A percentile compares a stretch with the other conserved stretches of the same genome.
phyloP scores from a whole-genome alignment of 2,113 vertebrate genomes.

The Mustela lutreola region DNA sequence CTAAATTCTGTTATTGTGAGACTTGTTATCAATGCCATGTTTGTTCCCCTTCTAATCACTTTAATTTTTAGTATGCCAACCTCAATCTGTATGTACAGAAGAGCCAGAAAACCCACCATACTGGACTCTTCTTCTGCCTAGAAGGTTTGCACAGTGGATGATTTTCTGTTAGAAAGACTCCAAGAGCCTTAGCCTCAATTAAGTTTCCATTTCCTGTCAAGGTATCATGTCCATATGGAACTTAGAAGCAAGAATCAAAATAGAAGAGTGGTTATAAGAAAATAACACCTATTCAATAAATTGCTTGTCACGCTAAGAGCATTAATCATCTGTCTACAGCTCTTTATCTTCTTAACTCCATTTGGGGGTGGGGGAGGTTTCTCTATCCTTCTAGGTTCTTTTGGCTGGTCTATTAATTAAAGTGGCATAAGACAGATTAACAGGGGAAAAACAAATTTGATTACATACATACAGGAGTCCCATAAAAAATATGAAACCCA shows the following conservation, averaged over 20 bases:
- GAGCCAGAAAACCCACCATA: neutral
- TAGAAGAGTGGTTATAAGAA: neutral
- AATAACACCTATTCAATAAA: neutral
- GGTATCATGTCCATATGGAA: neutral
- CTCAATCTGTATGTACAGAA: neutral
- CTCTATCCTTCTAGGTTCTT: neutral
- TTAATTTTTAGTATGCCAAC: neutral
- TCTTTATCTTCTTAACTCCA: neutral
- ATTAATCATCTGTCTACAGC: neutral
- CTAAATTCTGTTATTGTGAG: neutral
- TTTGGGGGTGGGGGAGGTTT: too few relatives aligned
- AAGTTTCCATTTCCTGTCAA: neutral
- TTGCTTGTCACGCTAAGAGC: neutral
- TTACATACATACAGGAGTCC: neutral
- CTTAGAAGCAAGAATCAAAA: neutral
- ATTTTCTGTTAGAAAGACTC: neutral
- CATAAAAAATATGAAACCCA: neutral
- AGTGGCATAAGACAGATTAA: neutral
- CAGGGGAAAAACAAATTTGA: neutral
- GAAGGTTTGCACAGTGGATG: neutral
- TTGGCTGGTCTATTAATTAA: neutral
- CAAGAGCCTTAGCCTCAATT: neutral
- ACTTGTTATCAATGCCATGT: neutral
- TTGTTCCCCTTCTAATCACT: neutral
- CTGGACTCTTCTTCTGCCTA: neutral